These are phyloP conservation scores for Malurus leucopterus DNA, from an alignment of 2,797 vertebrate species.

Conservation along the genomic window DNA sequence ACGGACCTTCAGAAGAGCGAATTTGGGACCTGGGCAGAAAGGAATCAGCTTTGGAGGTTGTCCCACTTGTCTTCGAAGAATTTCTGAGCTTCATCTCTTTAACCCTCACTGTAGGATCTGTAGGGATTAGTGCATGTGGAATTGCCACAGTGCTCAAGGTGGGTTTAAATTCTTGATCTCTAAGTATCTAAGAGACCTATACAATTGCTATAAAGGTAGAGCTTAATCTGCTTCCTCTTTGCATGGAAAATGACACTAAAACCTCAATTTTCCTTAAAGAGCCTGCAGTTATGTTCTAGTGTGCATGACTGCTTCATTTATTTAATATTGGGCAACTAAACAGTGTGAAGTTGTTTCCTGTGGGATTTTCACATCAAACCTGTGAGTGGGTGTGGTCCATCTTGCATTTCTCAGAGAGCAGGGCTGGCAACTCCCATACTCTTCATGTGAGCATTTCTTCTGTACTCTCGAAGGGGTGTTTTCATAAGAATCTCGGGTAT, in stretches of 20 bases:
- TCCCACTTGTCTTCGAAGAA: background rate
- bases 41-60: background rate
- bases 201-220: background rate
- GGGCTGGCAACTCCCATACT: rapidly evolving
- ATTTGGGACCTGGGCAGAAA: background rate
- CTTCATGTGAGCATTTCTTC: background rate
- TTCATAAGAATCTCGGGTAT: background rate
- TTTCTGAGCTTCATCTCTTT: background rate
- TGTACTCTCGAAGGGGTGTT: background rate
- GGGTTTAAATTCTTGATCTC: background rate
- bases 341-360: background rate
- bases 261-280: background rate
- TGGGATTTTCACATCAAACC: background rate
- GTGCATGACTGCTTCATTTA: background rate
- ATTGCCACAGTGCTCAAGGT: background rate
- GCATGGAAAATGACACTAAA: background rate
- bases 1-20: background rate
- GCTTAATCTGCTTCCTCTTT: background rate
- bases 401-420: background rate
- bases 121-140: background rate
- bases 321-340: background rate
- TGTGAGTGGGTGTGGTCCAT: background rate
- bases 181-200: background rate
- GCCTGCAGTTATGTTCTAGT: background rate
- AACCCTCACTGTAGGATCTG: background rate